Percentiles rank a stretch among this genome's conserved stretches.
Conservation (phyloP, 2,888 invertebrate genomes). For the Trissolcus japonicus region DNA sequence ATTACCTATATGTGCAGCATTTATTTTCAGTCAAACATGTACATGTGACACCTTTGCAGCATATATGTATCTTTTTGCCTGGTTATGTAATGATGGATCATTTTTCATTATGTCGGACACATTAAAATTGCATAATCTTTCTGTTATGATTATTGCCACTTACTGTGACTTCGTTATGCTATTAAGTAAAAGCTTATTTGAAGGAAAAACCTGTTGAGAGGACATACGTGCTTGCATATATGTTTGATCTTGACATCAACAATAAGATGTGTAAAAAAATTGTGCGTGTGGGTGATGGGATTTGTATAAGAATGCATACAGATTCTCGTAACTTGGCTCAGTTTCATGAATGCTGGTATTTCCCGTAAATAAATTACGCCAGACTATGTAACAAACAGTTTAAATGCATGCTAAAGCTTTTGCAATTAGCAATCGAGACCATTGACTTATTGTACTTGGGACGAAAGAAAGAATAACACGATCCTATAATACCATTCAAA, state of each 20-base stretch:
- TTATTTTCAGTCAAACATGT: too few species aligned
- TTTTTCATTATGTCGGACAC: not conserved
- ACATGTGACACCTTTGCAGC: too few species aligned
- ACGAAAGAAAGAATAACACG: constrained; percentile 38
- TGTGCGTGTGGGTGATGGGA: constrained; percentile 37
- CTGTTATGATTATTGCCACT: constrained; percentile 18
- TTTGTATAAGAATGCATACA: constrained; percentile 26
- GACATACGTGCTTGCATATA: constrained; percentile 27
- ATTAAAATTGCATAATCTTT: constrained; percentile 6
- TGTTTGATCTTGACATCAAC: not conserved
- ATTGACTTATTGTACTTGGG: constrained; percentile 41
- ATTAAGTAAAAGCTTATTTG: constrained; percentile 28
- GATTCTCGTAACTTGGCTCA: constrained; percentile 51
- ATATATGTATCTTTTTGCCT: not conserved
- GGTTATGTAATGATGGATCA: constrained; percentile 10
- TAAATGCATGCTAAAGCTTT: constrained; percentile 39
- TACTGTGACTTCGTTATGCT: constrained; percentile 17
- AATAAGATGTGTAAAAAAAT: constrained; percentile 16
- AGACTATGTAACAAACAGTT: constrained; percentile 13
- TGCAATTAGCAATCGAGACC: constrained; percentile 49
- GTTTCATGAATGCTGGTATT: constrained; percentile 42
- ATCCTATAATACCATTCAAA: constrained; percentile 7
- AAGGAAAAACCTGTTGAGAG: constrained; percentile 22
- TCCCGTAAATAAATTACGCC: constrained; percentile 33
- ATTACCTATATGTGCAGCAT: too few species aligned